Percentiles rank a stretch among this genome's conserved stretches.
phyloP scores from a whole-genome alignment of 2,888 invertebrate species.

The Zelleria hepariella region DNA sequence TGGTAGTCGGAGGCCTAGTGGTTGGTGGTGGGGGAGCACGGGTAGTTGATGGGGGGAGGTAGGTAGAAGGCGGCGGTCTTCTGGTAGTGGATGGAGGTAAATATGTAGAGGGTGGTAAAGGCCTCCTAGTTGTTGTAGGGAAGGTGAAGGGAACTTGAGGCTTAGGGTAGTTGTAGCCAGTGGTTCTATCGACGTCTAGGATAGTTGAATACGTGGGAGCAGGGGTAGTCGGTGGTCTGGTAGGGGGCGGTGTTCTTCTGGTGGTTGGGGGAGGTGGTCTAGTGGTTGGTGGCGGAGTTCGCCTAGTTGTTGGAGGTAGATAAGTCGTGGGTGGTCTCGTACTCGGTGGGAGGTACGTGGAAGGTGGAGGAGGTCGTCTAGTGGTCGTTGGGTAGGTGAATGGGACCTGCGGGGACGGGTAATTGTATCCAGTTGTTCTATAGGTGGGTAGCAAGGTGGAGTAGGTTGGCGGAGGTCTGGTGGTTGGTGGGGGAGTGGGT shows the following conservation, averaged over 20 bases:
- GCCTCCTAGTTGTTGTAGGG: conserved; percentile 14
- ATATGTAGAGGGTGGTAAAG: conserved; percentile 10
- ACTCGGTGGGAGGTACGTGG: conserved; percentile 15
- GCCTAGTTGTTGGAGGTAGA: conserved; percentile 17
- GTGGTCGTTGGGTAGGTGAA: conserved; percentile 17
- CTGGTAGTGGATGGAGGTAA: conserved; percentile 13
- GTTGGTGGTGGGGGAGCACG: conserved; percentile 17
- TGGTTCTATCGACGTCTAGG: conserved; percentile 8
- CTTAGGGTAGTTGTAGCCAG: conserved; percentile 11
- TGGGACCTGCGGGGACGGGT: conserved; percentile 16
- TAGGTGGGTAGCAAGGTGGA: conserved; percentile 16
- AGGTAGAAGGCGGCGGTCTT: conserved; percentile 11
- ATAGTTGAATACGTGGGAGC: conserved; percentile 6
- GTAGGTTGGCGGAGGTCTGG: conserved; percentile 8
- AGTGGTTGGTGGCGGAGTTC: conserved; percentile 13
- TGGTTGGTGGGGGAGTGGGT: conserved; percentile 5
- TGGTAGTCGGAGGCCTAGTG: conserved; percentile 8
- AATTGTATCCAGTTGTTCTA: conserved; percentile 22
- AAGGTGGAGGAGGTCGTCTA: background rate
- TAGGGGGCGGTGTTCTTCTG: conserved; percentile 16
- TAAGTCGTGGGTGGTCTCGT: conserved; percentile 14
- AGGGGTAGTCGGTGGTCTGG: conserved; percentile 14
- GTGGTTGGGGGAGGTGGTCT: conserved; percentile 15
- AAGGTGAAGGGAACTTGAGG: conserved; percentile 34
- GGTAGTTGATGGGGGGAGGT: background rate